Percentiles rank a stretch among this genome's conserved stretches.
phyloP scores from a whole-genome alignment of 2,888 invertebrate genomes.

The Bedellia somnulentella region DNA sequence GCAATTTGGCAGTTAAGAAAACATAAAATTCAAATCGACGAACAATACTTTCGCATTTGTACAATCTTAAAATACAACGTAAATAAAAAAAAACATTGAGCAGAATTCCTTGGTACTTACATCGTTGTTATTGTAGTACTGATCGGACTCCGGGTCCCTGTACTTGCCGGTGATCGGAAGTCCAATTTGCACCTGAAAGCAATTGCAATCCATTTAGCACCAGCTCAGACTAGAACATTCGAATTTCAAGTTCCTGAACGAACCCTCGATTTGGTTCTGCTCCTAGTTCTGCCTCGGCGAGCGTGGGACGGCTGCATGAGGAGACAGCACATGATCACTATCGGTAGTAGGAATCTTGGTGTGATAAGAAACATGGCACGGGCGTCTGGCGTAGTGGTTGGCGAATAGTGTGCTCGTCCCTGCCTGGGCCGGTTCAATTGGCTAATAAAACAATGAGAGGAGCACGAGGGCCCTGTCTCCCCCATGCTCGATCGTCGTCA shows the following conservation, averaged over 20 bases:
- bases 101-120: too few species aligned
- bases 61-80: too few species aligned
- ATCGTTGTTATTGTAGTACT: slow-evolving; percentile 87
- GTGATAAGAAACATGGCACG: too few species aligned
- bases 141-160: slow-evolving; percentile 85
- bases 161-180: slow-evolving; percentile 88
- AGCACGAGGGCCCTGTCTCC: slow-evolving; percentile 46
- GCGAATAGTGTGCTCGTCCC: too few species aligned
- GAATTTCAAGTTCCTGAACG: neutral
- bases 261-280: slow-evolving; percentile 76
- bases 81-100: too few species aligned
- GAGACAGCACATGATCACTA: slow-evolving; percentile 19
- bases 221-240: neutral
- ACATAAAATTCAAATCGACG: too few species aligned
- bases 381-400: too few species aligned
- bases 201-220: neutral
- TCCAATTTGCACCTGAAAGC: slow-evolving; percentile 74
- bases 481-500: slow-evolving; percentile 35
- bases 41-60: too few species aligned
- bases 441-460: too few species aligned
- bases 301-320: slow-evolving; percentile 34
- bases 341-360: too few species aligned
- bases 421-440: too few species aligned
- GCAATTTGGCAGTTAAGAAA: too few species aligned
- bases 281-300: slow-evolving; percentile 70